These are phyloP conservation scores for Platyscapa corneri DNA, from an alignment of 1,140 invertebrate genomes.

Conservation along the genomic window DNA sequence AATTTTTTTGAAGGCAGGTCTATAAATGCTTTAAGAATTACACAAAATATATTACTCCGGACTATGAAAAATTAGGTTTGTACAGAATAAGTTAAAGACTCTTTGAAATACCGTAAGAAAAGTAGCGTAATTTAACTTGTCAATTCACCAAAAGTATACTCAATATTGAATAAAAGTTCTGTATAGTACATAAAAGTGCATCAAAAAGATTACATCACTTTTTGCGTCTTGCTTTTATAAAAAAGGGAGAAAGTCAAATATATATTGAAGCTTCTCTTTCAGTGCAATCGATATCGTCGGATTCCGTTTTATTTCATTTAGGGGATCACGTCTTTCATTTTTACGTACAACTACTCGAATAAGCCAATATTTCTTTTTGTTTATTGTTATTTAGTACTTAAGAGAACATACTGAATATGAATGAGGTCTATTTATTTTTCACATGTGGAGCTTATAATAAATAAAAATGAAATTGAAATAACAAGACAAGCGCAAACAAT, in stretches of 20 bases:
- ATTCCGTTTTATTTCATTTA: neutral
- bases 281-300: constrained; percentile 46
- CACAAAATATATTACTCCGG: neutral
- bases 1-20: neutral
- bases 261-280: neutral
- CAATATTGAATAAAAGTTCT: constrained; percentile 1
- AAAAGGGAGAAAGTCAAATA: constrained; percentile 23
- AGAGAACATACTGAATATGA: neutral
- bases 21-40: neutral
- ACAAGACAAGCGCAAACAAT: neutral
- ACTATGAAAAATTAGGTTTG: constrained; percentile 7
- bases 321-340: constrained; percentile 13
- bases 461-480: neutral
- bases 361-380: constrained; percentile 45
- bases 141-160: constrained; percentile 29
- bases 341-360: constrained; percentile 14
- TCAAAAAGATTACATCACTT: constrained; percentile 2
- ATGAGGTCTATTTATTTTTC: constrained; percentile 34
- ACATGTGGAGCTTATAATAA: neutral
- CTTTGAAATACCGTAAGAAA: constrained; percentile 24
- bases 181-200: neutral
- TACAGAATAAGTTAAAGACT: constrained; percentile 24
- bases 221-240: constrained; percentile 4
- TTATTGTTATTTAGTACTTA: constrained; percentile 57
- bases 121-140: constrained; percentile 42